Percentiles rank a stretch among this genome's conserved stretches.
phyloP scores from a whole-genome alignment of 2,888 invertebrate species.

The Epistrophe grossulariae region DNA sequence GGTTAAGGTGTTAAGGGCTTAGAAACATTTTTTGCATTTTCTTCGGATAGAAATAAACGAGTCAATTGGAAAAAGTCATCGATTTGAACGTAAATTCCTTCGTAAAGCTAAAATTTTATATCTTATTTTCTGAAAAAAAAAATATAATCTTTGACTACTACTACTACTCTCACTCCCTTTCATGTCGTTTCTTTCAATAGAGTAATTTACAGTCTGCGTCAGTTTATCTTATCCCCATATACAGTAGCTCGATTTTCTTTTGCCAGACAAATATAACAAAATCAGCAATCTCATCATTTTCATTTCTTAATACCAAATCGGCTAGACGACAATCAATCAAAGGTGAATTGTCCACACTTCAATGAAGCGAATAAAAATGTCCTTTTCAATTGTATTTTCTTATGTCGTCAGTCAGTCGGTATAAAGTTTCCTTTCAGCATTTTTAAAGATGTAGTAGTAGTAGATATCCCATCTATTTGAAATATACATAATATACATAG shows the following conservation, averaged over 20 bases:
- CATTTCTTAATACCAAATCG: constrained; percentile 13
- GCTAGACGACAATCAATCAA: constrained; percentile 59
- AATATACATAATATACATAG: too few species aligned
- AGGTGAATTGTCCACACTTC: constrained; percentile 68
- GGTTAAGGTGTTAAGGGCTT: too few species aligned
- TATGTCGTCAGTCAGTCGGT: constrained; percentile 15
- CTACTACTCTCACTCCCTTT: background rate
- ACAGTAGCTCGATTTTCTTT: constrained; percentile 21
- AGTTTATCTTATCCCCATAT: constrained; percentile 44
- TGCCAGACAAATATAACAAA: constrained; percentile 32
- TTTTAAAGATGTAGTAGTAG: constrained; percentile 39
- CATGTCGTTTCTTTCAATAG: background rate
- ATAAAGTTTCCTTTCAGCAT: constrained; percentile 42
- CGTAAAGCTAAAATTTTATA: too few species aligned
- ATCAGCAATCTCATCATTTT: constrained; percentile 34
- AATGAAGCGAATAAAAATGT: constrained; percentile 64
- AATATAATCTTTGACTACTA: too few species aligned
- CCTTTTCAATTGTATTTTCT: constrained; percentile 29
- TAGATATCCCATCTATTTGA: too few species aligned
- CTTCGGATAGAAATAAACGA: too few species aligned
- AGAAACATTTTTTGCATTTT: too few species aligned
- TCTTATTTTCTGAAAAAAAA: too few species aligned
- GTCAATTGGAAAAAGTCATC: too few species aligned
- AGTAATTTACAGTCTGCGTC: constrained; percentile 17
- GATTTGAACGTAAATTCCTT: too few species aligned